Percentiles rank a stretch among this genome's conserved stretches.
These are phyloP conservation scores for Sebastes wilsoni DNA, from an alignment of 2,797 vertebrate species.

Conservation along the genomic window DNA sequence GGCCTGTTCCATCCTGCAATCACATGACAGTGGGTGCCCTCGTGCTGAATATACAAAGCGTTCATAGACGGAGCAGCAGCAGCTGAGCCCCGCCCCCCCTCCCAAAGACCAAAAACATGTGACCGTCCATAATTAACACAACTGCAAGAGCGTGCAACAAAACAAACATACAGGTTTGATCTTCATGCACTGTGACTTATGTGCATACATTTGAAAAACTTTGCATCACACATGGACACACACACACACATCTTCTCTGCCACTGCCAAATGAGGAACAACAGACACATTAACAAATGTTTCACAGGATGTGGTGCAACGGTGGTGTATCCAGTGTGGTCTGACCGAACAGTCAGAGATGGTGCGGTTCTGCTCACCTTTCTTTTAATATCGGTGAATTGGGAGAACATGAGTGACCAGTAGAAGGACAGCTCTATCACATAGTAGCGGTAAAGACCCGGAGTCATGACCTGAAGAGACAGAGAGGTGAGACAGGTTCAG, in stretches of 20 bases:
- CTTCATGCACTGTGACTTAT: background rate
- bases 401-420: conserved; percentile 98
- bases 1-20: conserved; percentile 50
- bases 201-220: background rate
- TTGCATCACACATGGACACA: background rate
- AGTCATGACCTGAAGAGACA: conserved; percentile 84
- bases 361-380: conserved; percentile 87
- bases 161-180: background rate
- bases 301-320: background rate
- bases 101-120: conserved; percentile 32
- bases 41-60: conserved; percentile 54
- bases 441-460: conserved; percentile 93
- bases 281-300: conserved; percentile 1
- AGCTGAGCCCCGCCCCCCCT: background rate
- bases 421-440: conserved; percentile 92
- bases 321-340: background rate
- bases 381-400: conserved; percentile 98
- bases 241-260: background rate
- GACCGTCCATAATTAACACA: conserved; percentile 30
- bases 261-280: conserved; percentile 50
- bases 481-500: background rate
- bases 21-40: conserved; percentile 68
- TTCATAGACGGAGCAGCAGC: conserved; percentile 37
- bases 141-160: background rate
- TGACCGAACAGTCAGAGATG: background rate